A percentile compares a stretch with the other conserved stretches of the same genome.
Evolutionary conservation across 92 coral and sea anemone genomes (phyloP).

Genomic region (Parazoanthus swiftii): DNA sequence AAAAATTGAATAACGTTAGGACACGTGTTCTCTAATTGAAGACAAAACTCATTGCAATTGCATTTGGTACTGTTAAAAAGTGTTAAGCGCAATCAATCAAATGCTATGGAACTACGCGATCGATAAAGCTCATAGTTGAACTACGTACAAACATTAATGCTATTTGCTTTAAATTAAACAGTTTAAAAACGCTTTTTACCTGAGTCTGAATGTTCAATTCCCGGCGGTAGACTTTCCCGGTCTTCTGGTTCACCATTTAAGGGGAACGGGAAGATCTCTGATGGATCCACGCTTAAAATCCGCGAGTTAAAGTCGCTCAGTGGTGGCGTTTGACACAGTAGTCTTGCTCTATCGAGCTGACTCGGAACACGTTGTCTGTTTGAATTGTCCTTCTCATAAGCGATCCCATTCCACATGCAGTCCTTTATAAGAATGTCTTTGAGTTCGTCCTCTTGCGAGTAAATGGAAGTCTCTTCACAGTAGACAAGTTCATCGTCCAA

Average conservation of each 20-base stretch:
- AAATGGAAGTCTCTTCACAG: conserved; percentile 77
- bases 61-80: not conserved
- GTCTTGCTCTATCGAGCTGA: conserved; percentile 75
- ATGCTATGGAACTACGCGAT: conserved; percentile 19
- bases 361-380: conserved; percentile 51
- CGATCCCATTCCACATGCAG: conserved; percentile 99
- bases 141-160: conserved; percentile 40
- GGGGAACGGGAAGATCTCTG: conserved; percentile 96
- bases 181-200: conserved; percentile 58
- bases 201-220: conserved; percentile 71
- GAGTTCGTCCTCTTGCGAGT: conserved; percentile 81
- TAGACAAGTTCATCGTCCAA: conserved; percentile 64
- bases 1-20: conserved; percentile 48
- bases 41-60: not conserved
- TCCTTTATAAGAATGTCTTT: conserved; percentile 95
- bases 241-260: conserved; percentile 68
- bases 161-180: conserved; percentile 52
- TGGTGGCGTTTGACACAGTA: conserved; percentile 92
- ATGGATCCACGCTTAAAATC: conserved; percentile 91
- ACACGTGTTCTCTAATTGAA: conserved; percentile 34
- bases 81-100: conserved; percentile 43
- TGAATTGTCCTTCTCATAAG: conserved; percentile 55
- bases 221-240: conserved; percentile 46
- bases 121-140: conserved; percentile 29
- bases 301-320: conserved; percentile 85